Conservation (phyloP, 2,113 vertebrate genomes). For the Neomonachus schauinslandi region DNA sequence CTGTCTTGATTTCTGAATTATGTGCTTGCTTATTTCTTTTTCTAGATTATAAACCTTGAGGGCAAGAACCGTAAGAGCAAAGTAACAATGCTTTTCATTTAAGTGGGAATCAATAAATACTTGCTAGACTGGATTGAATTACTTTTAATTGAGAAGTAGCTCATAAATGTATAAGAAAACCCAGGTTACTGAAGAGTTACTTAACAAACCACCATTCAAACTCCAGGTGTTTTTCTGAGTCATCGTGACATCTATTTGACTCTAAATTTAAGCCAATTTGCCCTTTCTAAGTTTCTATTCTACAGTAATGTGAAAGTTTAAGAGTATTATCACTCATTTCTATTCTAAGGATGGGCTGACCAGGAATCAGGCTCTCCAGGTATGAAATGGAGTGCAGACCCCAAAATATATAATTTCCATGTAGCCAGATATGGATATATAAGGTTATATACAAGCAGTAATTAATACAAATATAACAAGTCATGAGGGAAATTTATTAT, state of each 20-base stretch:
- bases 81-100: neutral
- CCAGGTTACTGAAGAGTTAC: neutral
- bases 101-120: neutral
- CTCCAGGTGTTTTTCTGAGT: neutral
- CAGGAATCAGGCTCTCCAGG: neutral
- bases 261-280: neutral
- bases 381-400: neutral
- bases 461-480: neutral
- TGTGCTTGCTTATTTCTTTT: neutral
- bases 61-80: neutral
- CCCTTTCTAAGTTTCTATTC: neutral
- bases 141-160: neutral
- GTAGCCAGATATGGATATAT: neutral
- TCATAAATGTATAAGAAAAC: neutral
- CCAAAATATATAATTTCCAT: neutral
- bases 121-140: neutral
- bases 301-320: neutral
- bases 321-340: neutral
- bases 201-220: constrained; percentile 7
- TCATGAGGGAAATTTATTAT: neutral
- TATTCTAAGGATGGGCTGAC: neutral
- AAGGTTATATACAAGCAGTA: neutral
- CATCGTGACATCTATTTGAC: neutral
- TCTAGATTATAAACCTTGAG: neutral
- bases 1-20: constrained; percentile 45